Conservation (phyloP, 2,797 vertebrate genomes). For the Rousettus madagascariensis region DNA sequence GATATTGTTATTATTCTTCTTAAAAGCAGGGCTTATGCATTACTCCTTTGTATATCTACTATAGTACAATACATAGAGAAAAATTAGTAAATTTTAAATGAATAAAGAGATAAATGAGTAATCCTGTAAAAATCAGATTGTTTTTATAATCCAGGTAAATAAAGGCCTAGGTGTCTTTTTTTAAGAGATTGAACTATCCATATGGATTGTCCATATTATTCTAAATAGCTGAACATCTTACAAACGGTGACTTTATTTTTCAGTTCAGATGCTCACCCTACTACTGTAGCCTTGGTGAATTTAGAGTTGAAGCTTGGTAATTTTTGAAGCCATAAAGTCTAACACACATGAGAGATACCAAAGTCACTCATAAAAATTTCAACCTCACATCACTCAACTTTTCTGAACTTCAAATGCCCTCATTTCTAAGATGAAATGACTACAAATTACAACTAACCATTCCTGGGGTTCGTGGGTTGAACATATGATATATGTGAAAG, state of each 20-base stretch:
- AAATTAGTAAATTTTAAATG: not conserved
- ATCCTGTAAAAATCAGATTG: not conserved
- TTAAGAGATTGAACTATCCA: not conserved
- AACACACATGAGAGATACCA: not conserved
- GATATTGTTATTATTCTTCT: not conserved
- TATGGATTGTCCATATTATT: not conserved
- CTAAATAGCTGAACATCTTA: not conserved
- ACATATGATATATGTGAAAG: constrained; percentile 7
- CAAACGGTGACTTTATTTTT: not conserved
- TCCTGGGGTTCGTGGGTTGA: not conserved
- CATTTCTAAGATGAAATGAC: not conserved
- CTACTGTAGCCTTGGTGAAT: not conserved
- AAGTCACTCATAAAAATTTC: constrained; percentile 1
- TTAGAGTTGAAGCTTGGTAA: not conserved
- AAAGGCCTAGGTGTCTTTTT: not conserved
- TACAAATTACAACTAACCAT: not conserved
- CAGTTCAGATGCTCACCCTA: not conserved
- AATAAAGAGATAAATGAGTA: not conserved
- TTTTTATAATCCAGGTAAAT: not conserved
- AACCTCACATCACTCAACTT: not conserved
- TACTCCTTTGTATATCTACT: not conserved
- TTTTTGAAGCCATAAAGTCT: not conserved
- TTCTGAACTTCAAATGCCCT: constrained; percentile 11
- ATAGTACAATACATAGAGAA: not conserved
- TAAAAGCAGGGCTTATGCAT: not conserved